Conservation (phyloP, 2,797 vertebrate genomes). For the Ara ararauna region DNA sequence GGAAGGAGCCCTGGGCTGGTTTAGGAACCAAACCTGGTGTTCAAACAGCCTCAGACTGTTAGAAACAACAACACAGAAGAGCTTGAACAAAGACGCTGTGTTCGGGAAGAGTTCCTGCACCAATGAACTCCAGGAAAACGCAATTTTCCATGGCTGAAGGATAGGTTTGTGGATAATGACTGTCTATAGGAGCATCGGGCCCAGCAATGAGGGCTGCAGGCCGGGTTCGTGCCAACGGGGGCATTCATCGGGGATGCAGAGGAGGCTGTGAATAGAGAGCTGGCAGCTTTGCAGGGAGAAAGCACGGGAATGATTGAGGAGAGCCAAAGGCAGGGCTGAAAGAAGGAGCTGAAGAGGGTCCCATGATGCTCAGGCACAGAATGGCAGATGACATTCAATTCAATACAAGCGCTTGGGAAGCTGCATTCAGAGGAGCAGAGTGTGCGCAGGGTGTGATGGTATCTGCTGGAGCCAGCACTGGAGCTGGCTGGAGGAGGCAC, state of each 20-base stretch:
- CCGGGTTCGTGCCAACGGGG: neutral
- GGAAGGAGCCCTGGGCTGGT: neutral
- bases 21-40: neutral
- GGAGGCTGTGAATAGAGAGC: neutral
- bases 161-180: neutral
- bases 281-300: neutral
- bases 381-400: neutral
- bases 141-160: neutral
- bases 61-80: neutral
- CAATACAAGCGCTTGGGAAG: neutral
- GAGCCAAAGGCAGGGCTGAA: constrained; percentile 19
- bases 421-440: neutral
- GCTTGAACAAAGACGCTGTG: neutral
- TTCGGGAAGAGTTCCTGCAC: neutral
- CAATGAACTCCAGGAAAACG: neutral
- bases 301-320: neutral
- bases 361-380: neutral
- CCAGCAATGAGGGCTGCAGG: neutral
- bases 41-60: neutral
- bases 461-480: neutral
- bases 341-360: constrained; percentile 30
- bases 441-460: neutral
- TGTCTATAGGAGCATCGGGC: neutral
- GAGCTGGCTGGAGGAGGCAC: neutral
- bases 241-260: neutral